Conservation (phyloP, 2,113 vertebrate species). For the Mesembrinibis cayennensis region DNA sequence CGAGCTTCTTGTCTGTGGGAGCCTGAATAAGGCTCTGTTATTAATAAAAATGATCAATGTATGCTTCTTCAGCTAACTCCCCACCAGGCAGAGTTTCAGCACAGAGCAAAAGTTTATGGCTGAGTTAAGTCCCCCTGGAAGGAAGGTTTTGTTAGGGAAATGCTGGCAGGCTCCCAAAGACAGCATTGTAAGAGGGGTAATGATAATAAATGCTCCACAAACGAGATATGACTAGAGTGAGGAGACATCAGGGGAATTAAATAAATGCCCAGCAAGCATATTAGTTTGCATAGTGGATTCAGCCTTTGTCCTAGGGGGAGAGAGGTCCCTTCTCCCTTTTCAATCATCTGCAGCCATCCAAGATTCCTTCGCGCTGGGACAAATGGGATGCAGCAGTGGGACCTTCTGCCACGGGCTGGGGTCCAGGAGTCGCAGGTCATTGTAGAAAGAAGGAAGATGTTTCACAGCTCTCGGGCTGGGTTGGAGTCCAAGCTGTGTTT, state of each 20-base stretch:
- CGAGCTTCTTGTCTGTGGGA: not conserved
- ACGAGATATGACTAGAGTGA: not conserved
- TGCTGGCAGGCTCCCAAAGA: conserved; percentile 55
- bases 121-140: conserved; percentile 28
- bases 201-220: conserved; percentile 43
- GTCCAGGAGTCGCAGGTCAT: not conserved
- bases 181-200: conserved; percentile 40
- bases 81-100: conserved; percentile 38
- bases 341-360: conserved; percentile 22
- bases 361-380: not conserved
- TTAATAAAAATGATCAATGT: conserved; percentile 53
- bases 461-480: not conserved
- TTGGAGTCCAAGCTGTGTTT: not conserved
- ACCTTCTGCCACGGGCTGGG: not conserved
- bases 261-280: conserved; percentile 27
- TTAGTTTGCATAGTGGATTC: conserved; percentile 12
- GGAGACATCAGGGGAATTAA: conserved; percentile 30
- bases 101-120: conserved; percentile 32
- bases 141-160: conserved; percentile 51
- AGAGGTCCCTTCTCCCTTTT: conserved; percentile 6
- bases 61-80: not conserved
- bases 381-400: conserved; percentile 18
- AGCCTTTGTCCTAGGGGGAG: not conserved
- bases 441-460: conserved; percentile 6
- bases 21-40: not conserved